A percentile compares a stretch with the other conserved stretches of the same genome.
phyloP scores from a whole-genome alignment of 2,888 invertebrate species.

The Achlya flavicornis region DNA sequence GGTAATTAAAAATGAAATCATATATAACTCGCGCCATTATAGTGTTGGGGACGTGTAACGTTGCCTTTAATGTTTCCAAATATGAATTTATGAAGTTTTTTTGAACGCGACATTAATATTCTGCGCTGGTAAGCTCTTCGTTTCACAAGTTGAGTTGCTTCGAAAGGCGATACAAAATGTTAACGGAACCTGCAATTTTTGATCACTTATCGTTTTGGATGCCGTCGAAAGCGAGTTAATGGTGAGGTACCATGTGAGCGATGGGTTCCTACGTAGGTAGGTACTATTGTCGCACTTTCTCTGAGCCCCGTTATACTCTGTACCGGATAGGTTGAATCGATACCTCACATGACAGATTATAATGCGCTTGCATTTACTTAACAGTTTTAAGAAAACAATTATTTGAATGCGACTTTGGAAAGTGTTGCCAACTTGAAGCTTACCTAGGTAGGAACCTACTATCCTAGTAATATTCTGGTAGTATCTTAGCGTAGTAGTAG shows the following conservation, averaged over 20 bases:
- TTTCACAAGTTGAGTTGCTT: not conserved
- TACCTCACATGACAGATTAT: not conserved
- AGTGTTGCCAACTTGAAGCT: no score
- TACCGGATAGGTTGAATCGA: not conserved
- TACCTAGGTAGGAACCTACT: no score
- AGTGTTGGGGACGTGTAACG: not conserved
- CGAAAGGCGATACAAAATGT: not conserved
- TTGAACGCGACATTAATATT: not conserved
- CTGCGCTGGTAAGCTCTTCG: not conserved
- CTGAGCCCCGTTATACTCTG: not conserved
- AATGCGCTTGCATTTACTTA: no score
- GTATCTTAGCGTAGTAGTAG: no score
- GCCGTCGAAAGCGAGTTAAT: not conserved
- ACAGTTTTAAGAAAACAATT: not conserved
- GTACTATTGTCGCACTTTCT: slow-evolving; percentile 1
- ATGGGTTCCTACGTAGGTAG: not conserved
- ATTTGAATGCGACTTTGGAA: no score
- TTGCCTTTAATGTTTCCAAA: not conserved
- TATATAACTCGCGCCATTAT: not conserved
- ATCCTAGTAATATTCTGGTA: no score
- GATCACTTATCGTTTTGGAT: not conserved
- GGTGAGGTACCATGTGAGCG: not conserved
- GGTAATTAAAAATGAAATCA: not conserved
- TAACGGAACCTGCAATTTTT: slow-evolving; percentile 6
- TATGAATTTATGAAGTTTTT: not conserved